A percentile compares a stretch with the other conserved stretches of the same genome.
phyloP scores from a whole-genome alignment of 2,797 vertebrate genomes.

The Crenuchus spilurus region DNA sequence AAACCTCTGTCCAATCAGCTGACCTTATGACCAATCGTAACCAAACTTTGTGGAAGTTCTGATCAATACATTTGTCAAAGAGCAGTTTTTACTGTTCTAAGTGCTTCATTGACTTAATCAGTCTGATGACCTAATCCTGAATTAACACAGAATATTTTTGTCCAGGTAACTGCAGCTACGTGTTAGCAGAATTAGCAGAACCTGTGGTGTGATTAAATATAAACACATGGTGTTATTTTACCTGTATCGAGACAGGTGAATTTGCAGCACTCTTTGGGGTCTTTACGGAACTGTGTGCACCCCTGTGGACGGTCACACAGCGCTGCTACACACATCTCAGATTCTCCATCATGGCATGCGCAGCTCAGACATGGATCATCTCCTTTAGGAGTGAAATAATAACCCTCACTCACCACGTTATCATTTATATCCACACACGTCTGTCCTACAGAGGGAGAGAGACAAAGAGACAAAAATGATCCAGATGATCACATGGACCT shows the following conservation, averaged over 20 bases:
- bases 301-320: conserved; percentile 94
- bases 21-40: too few relatives aligned
- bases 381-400: conserved; percentile 97
- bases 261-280: conserved; percentile 98
- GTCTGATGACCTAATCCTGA: too few relatives aligned
- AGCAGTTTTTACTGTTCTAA: too few relatives aligned
- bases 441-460: conserved; percentile 78
- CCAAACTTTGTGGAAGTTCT: too few relatives aligned
- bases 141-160: too few relatives aligned
- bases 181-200: too few relatives aligned
- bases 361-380: conserved; percentile 97
- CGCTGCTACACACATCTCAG: conserved; percentile 97
- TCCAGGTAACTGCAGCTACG: too few relatives aligned
- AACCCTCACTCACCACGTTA: conserved; percentile 95
- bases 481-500: neutral
- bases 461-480: neutral
- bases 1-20: too few relatives aligned
- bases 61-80: too few relatives aligned
- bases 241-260: conserved; percentile 97
- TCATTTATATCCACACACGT: conserved; percentile 98
- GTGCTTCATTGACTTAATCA: too few relatives aligned
- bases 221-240: conserved; percentile 69
- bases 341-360: conserved; percentile 94
- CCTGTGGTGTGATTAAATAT: too few relatives aligned
- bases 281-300: conserved; percentile 94